Percentiles rank a stretch among this genome's conserved stretches.
Evolutionary conservation across 2,113 vertebrate genomes (phyloP).

Genomic region (Microtus richardsoni): DNA sequence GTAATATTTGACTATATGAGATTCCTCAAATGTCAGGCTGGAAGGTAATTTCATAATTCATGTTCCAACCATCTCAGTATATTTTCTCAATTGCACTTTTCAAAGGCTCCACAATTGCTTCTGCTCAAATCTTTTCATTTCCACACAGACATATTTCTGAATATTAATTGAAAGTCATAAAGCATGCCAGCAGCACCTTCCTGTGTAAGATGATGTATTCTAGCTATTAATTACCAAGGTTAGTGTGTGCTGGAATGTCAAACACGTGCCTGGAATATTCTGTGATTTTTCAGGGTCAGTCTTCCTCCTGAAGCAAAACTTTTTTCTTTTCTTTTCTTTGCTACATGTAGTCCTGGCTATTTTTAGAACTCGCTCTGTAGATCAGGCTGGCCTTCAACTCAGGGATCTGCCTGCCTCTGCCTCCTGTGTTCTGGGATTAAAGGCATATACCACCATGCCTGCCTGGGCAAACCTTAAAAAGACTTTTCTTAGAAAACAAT

Average conservation of each 20-base stretch:
- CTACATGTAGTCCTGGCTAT: neutral
- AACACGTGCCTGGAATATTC: neutral
- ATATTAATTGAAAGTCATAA: slow-evolving; percentile 25
- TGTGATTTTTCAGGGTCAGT: slow-evolving; percentile 19
- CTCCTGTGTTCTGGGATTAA: neutral
- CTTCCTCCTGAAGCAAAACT: neutral
- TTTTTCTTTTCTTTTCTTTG: neutral
- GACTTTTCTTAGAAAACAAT: neutral
- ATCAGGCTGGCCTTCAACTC: neutral
- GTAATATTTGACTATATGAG: neutral
- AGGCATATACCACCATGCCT: neutral
- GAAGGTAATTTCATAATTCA: slow-evolving; percentile 32
- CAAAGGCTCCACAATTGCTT: neutral
- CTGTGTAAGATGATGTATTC: neutral
- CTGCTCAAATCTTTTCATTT: slow-evolving; percentile 39
- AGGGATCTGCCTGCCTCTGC: neutral
- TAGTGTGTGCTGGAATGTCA: neutral
- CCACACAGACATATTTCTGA: slow-evolving; percentile 4
- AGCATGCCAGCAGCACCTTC: neutral
- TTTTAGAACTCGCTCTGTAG: neutral
- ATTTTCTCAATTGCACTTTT: slow-evolving; percentile 36
- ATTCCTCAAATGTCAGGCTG: neutral
- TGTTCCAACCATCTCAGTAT: neutral
- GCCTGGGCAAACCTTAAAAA: neutral
- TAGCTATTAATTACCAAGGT: neutral